Base-by-base conservation (phyloP, 1,140 invertebrate genomes). In the Plutomurus gul region DNA sequence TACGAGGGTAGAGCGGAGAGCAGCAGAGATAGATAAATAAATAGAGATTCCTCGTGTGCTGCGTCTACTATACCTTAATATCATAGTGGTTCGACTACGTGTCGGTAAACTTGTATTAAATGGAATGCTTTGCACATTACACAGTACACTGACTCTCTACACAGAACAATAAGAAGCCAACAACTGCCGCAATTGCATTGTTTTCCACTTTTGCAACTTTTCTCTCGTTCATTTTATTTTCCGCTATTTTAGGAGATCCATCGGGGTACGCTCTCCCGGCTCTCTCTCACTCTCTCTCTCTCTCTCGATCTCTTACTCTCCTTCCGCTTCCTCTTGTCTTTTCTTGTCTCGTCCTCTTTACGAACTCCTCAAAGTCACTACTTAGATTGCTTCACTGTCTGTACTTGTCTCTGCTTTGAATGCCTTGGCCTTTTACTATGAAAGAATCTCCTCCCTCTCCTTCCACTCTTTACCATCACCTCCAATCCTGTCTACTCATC, bases 401-500 rank as follows among this genome's bases (percentile, higher is more conserved):
- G 27, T 43, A n/a, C 39, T 43, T 1, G 1, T 13, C 39, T 2
- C 39, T 43, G 39, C 39, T 43, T 43, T 43, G 39, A 43, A 43
- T 43, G 39, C 39, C 39, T 2, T 43, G 27, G 56, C 18, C 18
- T 49, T 20, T 20, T 49, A 16, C 36, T 65, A 3, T 60, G 11
- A n/a, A 30, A 30, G 27, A 65, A 65, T 65, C 56, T 65, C 56
- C 25, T 60, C 47, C 43, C 75, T 70, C 51, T 77, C 75, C 18
- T 60, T 27, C 25, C 27, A 65, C 56, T 30, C 30, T 36, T 76
- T 2, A 22, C 47, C 27, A 60, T 77, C 76, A 77, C 76, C 60
- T 77, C 40, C 60, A 76, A 76, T 77, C 60, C 76, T 33, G 56
- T 65, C 56, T 65, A 25, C 56, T 65, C 56, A 65, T 65, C 27